Evolutionary conservation across 2,797 vertebrate genomes (phyloP).

Genomic region (Dendrocincla fuliginosa): DNA sequence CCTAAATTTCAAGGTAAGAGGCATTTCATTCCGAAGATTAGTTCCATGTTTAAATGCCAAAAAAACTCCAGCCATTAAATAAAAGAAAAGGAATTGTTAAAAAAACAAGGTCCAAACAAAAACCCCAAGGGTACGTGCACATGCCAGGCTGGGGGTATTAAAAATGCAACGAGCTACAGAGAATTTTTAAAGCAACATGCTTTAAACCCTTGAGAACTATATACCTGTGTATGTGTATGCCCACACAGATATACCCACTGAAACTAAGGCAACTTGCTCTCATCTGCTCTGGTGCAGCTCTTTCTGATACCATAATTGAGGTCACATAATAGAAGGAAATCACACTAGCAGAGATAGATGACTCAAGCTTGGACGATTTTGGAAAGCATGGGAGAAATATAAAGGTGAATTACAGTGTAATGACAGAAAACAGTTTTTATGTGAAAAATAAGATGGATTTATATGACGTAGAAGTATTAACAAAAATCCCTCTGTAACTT

Average conservation of each 20-base stretch:
- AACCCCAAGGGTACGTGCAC: background rate
- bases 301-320: background rate
- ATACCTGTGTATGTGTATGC: background rate
- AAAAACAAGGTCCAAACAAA: background rate
- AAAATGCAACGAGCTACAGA: background rate
- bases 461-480: background rate
- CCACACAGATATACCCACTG: background rate
- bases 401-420: constrained; percentile 11
- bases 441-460: constrained; percentile 29
- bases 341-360: background rate
- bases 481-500: background rate
- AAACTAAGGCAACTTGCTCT: background rate
- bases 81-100: background rate
- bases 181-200: background rate
- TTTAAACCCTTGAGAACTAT: background rate
- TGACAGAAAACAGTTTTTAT: constrained; percentile 12
- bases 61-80: background rate
- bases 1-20: background rate
- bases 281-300: background rate
- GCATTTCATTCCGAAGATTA: background rate
- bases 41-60: background rate
- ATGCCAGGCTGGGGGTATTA: background rate
- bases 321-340: background rate
- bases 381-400: constrained; percentile 13
- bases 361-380: constrained; percentile 24